phyloP scores from a whole-genome alignment of 2,113 vertebrate genomes.

The Alethe castanea region DNA sequence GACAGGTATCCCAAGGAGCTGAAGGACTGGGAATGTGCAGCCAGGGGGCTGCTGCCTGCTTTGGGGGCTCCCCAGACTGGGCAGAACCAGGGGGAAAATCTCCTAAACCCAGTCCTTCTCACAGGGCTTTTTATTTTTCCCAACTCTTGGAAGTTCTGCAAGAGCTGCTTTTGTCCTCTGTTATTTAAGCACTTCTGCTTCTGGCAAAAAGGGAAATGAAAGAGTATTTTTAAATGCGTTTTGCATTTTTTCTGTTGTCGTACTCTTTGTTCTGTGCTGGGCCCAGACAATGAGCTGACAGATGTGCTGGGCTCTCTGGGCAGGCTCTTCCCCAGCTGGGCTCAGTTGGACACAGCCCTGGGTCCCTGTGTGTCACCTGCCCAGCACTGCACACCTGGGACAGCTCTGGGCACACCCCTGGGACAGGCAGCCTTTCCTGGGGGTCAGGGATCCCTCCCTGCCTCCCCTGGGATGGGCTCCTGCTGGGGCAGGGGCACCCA shows the following conservation, averaged over 20 bases:
- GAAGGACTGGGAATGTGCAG: not conserved
- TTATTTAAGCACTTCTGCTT: constrained; percentile 63
- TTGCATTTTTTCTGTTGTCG: constrained; percentile 32
- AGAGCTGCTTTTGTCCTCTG: constrained; percentile 52
- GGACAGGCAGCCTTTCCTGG: not conserved
- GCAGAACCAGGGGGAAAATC: not conserved
- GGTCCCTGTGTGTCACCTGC: not conserved
- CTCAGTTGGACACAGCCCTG: not conserved
- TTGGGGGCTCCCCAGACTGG: not conserved
- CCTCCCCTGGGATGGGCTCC: not conserved
- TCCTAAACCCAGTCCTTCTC: constrained; percentile 1
- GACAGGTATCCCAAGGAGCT: rapidly evolving
- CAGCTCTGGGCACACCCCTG: not conserved
- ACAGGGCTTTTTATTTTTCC: constrained; percentile 24
- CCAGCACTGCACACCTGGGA: not conserved
- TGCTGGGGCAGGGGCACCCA: not conserved
- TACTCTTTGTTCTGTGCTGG: constrained; percentile 19
- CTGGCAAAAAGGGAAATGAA: constrained; percentile 61
- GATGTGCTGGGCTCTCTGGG: not conserved
- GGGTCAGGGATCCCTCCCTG: rapidly evolving
- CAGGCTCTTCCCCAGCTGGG: not conserved
- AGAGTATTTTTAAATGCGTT: constrained; percentile 59
- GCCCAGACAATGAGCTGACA: constrained; percentile 42
- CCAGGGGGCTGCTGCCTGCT: not conserved
- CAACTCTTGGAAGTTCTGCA: constrained; percentile 51